Conservation (phyloP, 2,113 vertebrate genomes). For the Podocnemis expansa region DNA sequence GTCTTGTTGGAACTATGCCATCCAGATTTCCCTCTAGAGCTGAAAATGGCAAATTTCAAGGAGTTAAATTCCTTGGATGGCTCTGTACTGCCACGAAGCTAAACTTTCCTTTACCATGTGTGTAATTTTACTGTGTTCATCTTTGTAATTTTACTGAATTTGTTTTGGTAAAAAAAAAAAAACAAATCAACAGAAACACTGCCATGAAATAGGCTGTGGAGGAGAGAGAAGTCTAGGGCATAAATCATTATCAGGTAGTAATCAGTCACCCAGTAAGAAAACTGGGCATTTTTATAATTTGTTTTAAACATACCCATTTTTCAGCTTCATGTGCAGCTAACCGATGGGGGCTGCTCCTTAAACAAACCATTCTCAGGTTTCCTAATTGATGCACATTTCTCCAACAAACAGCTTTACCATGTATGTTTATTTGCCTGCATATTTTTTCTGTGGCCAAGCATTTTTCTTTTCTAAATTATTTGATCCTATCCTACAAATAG, state of each 20-base stretch:
- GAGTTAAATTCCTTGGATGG: slow-evolving; percentile 48
- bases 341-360: background rate
- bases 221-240: background rate
- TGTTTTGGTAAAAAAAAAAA: slow-evolving; percentile 47
- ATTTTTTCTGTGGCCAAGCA: background rate
- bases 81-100: slow-evolving; percentile 31
- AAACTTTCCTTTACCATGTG: slow-evolving; percentile 20
- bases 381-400: background rate
- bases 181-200: slow-evolving; percentile 27
- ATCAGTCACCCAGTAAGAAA: background rate
- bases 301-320: background rate
- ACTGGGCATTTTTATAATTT: background rate
- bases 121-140: slow-evolving; percentile 40
- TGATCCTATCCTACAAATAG: background rate
- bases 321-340: slow-evolving; percentile 7
- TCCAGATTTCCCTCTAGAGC: slow-evolving; percentile 39
- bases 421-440: background rate
- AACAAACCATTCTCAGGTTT: background rate
- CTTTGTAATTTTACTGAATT: slow-evolving; percentile 34
- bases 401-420: background rate
- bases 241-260: background rate
- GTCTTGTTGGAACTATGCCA: slow-evolving; percentile 40
- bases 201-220: background rate
- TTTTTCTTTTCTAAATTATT: slow-evolving; percentile 1
- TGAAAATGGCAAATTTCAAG: slow-evolving; percentile 55